Evolutionary conservation across 92 coral and sea anemone genomes (phyloP).

Genomic region (Palythoa heliodiscus): DNA sequence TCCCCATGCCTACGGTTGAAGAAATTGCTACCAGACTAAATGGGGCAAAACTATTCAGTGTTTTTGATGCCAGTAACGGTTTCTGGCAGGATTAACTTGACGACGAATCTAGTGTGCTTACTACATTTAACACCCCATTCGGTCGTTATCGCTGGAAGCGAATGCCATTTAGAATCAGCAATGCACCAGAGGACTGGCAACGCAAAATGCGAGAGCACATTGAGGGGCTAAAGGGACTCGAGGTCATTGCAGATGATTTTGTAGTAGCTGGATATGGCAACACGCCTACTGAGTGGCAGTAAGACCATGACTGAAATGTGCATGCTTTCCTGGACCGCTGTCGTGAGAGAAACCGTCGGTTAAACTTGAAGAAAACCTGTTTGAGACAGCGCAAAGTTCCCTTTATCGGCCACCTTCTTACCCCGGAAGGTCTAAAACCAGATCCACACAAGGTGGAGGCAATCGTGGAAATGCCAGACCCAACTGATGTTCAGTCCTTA

Average conservation of each 20-base stretch:
- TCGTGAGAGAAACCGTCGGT: slow-evolving; percentile 39
- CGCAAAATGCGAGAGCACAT: slow-evolving; percentile 24
- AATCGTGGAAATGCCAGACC: slow-evolving; percentile 57
- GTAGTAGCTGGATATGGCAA: slow-evolving; percentile 48
- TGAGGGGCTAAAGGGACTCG: slow-evolving; percentile 24
- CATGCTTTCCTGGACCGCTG: neutral
- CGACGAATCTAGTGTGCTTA: slow-evolving; percentile 32
- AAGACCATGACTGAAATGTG: slow-evolving; percentile 3
- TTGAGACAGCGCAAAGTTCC: slow-evolving; percentile 45
- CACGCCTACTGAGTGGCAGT: slow-evolving; percentile 3
- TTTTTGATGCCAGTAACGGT: slow-evolving; percentile 43
- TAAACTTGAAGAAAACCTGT: slow-evolving; percentile 54
- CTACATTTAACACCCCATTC: slow-evolving; percentile 51
- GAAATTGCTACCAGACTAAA: slow-evolving; percentile 43
- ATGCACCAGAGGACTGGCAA: slow-evolving; percentile 49
- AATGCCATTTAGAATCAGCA: slow-evolving; percentile 41
- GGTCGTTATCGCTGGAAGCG: slow-evolving; percentile 35
- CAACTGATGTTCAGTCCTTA: slow-evolving; percentile 50
- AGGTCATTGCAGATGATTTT: slow-evolving; percentile 52
- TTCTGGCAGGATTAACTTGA: slow-evolving; percentile 42
- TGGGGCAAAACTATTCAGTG: slow-evolving; percentile 41
- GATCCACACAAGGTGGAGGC: slow-evolving; percentile 62
- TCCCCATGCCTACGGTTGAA: slow-evolving; percentile 41
- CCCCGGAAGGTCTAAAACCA: slow-evolving; percentile 52
- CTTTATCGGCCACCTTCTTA: slow-evolving; percentile 63